Percentiles rank a stretch among this genome's conserved stretches.
These are phyloP conservation scores for Apis dorsata DNA, from an alignment of 1,140 invertebrate genomes.

Conservation along the genomic window DNA sequence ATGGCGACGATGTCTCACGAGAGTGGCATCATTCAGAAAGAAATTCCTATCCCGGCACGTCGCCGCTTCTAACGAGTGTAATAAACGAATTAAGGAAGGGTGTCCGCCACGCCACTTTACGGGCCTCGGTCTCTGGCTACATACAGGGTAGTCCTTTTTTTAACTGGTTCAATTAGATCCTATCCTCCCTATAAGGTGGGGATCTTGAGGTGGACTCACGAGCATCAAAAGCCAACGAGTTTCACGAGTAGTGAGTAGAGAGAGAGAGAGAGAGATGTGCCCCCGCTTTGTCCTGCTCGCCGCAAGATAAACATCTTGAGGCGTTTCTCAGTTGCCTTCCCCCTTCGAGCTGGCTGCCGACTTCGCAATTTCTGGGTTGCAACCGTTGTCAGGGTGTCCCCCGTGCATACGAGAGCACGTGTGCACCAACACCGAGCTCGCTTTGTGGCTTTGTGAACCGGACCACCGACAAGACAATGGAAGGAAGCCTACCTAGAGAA, in stretches of 20 bases:
- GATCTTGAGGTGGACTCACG: conserved; percentile 52
- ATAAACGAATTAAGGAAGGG: conserved; percentile 69
- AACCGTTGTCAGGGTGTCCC: conserved; percentile 41
- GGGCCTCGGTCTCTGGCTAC: background rate
- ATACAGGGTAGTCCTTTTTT: conserved; percentile 61
- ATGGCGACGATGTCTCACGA: background rate
- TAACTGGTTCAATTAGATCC: conserved; percentile 68
- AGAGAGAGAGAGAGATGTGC: conserved; percentile 16
- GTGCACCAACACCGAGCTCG: conserved; percentile 43
- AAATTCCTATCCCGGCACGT: conserved; percentile 37
- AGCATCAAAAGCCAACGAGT: conserved; percentile 23
- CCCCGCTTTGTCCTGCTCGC: conserved; percentile 46
- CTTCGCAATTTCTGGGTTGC: conserved; percentile 64
- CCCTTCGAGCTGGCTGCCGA: conserved; percentile 41
- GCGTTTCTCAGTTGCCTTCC: background rate
- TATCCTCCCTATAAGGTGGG: conserved; percentile 50
- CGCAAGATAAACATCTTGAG: conserved; percentile 75
- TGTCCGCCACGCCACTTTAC: conserved; percentile 57
- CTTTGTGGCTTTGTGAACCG: conserved; percentile 73
- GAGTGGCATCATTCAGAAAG: background rate
- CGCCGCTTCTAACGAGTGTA: conserved; percentile 62
- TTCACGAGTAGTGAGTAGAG: conserved; percentile 28
- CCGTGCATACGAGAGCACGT: conserved; percentile 19
- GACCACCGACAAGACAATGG: conserved; percentile 72
- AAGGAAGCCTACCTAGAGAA: conserved; percentile 42